phyloP scores from a whole-genome alignment of 2,888 invertebrate species.

The Belgica antarctica region DNA sequence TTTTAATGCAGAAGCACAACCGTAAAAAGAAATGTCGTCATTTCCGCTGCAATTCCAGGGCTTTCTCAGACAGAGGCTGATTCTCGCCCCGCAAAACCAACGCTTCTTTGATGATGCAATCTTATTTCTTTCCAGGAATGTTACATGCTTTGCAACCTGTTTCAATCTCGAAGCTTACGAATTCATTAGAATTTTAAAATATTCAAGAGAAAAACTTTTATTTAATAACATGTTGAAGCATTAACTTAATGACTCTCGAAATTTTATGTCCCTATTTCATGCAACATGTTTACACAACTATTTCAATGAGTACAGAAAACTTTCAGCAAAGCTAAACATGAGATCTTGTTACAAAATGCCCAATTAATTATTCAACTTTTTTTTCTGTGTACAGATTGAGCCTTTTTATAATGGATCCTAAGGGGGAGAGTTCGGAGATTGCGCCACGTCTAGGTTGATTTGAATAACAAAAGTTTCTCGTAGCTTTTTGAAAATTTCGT shows the following conservation, averaged over 20 bases:
- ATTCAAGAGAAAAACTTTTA: background rate
- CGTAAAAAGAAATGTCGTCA: background rate
- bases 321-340: too few species aligned
- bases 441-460: too few species aligned
- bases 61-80: background rate
- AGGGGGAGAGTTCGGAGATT: too few species aligned
- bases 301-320: conserved; percentile 19
- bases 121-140: background rate
- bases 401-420: too few species aligned
- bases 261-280: background rate
- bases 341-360: conserved; percentile 10
- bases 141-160: background rate
- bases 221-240: too few species aligned
- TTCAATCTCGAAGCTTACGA: too few species aligned
- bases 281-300: conserved; percentile 14
- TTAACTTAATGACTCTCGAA: background rate
- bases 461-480: too few species aligned
- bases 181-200: too few species aligned
- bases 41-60: background rate
- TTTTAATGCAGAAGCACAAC: too few species aligned
- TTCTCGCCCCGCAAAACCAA: too few species aligned
- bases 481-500: too few species aligned
- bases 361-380: conserved; percentile 19
- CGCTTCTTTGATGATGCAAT: background rate
- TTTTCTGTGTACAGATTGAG: background rate